A percentile compares a stretch with the other conserved stretches of the same genome.
Conservation (phyloP, 2,888 invertebrate species). For the Ochropacha duplaris region DNA sequence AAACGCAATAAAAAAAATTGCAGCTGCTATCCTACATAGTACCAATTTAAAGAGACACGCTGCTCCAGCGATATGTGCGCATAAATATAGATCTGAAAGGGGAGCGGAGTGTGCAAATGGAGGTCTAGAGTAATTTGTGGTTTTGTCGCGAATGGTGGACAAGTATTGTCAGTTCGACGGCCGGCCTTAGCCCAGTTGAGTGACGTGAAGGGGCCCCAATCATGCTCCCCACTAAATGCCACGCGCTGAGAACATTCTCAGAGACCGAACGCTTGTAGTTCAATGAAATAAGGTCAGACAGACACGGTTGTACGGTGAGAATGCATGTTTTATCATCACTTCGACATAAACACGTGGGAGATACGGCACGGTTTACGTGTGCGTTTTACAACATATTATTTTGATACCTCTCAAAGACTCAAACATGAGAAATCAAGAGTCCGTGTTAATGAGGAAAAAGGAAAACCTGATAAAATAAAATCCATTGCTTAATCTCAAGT, state of each 20-base stretch:
- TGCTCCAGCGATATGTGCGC: constrained; percentile 15
- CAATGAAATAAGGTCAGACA: constrained; percentile 56
- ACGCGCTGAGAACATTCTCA: constrained; percentile 52
- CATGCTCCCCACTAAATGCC: constrained; percentile 48
- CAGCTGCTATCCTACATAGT: constrained; percentile 31
- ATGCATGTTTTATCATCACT: constrained; percentile 22
- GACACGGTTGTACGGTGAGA: constrained; percentile 21
- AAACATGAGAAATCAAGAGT: not conserved
- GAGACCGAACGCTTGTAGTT: constrained; percentile 42
- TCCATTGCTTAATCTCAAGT: not conserved
- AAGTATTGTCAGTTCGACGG: constrained; percentile 59
- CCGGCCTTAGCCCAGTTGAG: constrained; percentile 80
- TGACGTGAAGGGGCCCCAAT: constrained; percentile 70
- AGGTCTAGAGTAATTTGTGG: constrained; percentile 47
- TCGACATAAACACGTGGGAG: constrained; percentile 24
- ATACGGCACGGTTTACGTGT: constrained; percentile 33
- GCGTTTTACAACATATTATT: not conserved
- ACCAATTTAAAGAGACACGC: constrained; percentile 42
- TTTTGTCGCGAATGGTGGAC: constrained; percentile 19
- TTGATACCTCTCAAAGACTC: not conserved
- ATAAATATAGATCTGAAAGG: constrained; percentile 19
- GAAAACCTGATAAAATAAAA: not conserved
- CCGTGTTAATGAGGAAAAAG: not conserved
- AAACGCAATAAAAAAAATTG: constrained; percentile 44
- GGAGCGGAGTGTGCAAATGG: constrained; percentile 24